phyloP scores from a whole-genome alignment of 2,113 vertebrate species.

The Gavia stellata region DNA sequence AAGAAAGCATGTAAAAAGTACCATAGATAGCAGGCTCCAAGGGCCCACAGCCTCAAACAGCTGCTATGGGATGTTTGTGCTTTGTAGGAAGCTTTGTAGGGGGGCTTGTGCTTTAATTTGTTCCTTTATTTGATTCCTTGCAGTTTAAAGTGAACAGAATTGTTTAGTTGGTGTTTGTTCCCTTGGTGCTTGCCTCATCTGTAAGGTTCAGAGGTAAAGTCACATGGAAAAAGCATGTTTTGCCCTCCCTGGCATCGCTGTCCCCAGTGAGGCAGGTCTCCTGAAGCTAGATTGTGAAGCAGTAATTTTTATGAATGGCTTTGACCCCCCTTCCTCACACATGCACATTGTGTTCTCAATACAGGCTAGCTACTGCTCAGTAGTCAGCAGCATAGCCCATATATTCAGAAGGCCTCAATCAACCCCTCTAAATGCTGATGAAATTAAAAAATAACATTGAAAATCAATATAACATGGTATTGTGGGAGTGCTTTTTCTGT shows the following conservation, averaged over 20 bases:
- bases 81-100: neutral
- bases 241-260: neutral
- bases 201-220: conserved; percentile 5
- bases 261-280: neutral
- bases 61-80: neutral
- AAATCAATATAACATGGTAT: neutral
- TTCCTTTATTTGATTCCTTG: conserved; percentile 38
- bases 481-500: neutral
- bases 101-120: neutral
- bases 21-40: neutral
- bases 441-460: neutral
- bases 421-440: neutral
- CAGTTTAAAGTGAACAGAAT: neutral
- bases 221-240: neutral
- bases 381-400: neutral
- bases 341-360: neutral
- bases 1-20: neutral
- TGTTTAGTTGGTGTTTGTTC: neutral
- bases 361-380: neutral
- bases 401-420: neutral
- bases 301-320: neutral
- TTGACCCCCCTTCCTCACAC: neutral
- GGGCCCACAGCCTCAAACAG: neutral
- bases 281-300: neutral
- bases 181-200: conserved; percentile 1